A percentile compares a stretch with the other conserved stretches of the same genome.
phyloP scores from a whole-genome alignment of 2,797 vertebrate genomes.

The Spinus pinus region DNA sequence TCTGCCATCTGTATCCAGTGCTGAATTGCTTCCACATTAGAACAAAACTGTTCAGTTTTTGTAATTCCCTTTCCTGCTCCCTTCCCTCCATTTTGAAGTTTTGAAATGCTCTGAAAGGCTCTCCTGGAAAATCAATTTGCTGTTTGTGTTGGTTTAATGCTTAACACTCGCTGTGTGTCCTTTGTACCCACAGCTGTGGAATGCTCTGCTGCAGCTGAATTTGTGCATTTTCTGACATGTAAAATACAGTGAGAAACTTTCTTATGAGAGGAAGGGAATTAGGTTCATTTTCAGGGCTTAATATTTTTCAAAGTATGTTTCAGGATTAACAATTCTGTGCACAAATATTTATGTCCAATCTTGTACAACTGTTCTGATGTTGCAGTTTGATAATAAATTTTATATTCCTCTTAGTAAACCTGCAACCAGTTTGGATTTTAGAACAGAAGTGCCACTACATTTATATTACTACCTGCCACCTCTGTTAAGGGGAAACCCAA shows the following conservation, averaged over 20 bases:
- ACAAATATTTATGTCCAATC: not conserved
- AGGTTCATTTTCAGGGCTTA: not conserved
- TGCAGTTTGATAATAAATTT: not conserved
- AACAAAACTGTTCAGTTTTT: not conserved
- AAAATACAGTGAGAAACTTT: not conserved
- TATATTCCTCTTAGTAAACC: not conserved
- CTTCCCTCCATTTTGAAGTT: not conserved
- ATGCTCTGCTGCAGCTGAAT: slow-evolving; percentile 1
- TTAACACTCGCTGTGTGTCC: slow-evolving; percentile 20
- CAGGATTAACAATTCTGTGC: not conserved
- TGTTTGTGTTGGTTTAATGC: slow-evolving; percentile 59
- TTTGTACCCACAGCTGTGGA: slow-evolving; percentile 42
- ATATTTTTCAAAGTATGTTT: not conserved
- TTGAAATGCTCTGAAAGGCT: slow-evolving; percentile 1
- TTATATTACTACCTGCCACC: not conserved
- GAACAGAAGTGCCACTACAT: not conserved
- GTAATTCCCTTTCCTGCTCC: not conserved
- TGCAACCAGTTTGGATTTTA: not conserved
- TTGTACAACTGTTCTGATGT: not conserved
- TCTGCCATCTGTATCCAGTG: not conserved
- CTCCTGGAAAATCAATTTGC: slow-evolving; percentile 33
- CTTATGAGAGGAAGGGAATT: not conserved
- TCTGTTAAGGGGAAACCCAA: not conserved
- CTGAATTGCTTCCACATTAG: not conserved
- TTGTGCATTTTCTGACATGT: not conserved